Evolutionary conservation across 2,797 vertebrate species (phyloP), one percentile per base, ranked within the genome.

Genomic region (Crenichthys baileyi): DNA sequence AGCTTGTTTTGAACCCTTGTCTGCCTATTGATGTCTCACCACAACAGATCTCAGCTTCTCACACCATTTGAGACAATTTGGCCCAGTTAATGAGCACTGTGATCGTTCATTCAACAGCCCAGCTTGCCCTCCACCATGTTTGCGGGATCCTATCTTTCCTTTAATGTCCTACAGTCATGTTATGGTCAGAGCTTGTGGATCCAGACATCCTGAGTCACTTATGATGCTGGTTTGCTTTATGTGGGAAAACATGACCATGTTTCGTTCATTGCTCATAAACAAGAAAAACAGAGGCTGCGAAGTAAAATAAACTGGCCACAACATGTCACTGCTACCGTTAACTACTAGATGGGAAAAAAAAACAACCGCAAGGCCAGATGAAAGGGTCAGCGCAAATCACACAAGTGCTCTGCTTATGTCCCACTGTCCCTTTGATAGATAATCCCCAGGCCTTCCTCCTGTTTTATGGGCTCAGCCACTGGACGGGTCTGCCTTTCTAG

Each of bases 231-330:
- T 88, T 80, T 90, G 86, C 84, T 84, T 70, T 83, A 78, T 92
- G 93, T 92, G 93, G 92, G 90, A 91, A 93, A 86, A 79, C 83
- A 82, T 75, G 89, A 87, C 90, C 92, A 73, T 87, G 80, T 91
- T 89, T 71, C 86, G 75, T 79, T 85, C 84, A 83, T 86, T 86
- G 92, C 91, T 94, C 90, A 89, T 94, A 94, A 94, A 92, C 90
- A 93, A 91, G 88, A 89, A 90, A 87, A 83, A 83, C 80, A 5
- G 44, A 70, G 88, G 80, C 85, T 70, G 70, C 77, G 18, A 92
- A 87, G 87, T 92, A 85, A 94, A 94, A 95, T 92, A 95, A 93
- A 95, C 92, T 73, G 67, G 76, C 87, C 50, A 79, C 92, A 92
- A 91, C 88, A 90, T 82, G 83, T 80, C 76, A 84, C 76, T 60